phyloP scores from a whole-genome alignment of 1,140 invertebrate genomes.

The Zaprionus ornatus region DNA sequence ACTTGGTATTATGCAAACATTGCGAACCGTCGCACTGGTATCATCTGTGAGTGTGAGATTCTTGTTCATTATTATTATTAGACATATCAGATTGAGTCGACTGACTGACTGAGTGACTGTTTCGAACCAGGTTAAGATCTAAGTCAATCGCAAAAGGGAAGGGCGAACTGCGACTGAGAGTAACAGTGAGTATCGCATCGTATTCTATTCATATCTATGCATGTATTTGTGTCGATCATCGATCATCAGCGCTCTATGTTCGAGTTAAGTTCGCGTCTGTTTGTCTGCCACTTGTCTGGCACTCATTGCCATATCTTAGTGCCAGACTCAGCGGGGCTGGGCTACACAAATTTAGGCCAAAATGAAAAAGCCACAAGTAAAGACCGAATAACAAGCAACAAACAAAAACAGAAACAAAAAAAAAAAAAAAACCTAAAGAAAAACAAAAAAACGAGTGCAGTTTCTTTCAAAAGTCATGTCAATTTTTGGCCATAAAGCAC shows the following conservation, averaged over 20 bases:
- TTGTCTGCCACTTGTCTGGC: constrained; percentile 40
- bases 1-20: neutral
- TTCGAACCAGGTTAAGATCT: neutral
- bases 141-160: constrained; percentile 16
- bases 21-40: too few relatives aligned
- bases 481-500: constrained; percentile 49
- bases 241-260: constrained; percentile 5
- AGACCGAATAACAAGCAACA: constrained; percentile 11
- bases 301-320: constrained; percentile 4
- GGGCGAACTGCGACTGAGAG: neutral
- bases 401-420: constrained; percentile 1
- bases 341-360: constrained; percentile 46
- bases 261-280: constrained; percentile 9
- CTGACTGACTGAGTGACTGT: neutral
- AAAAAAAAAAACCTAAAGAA: neutral
- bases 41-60: neutral
- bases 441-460: constrained; percentile 36
- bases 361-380: constrained; percentile 10
- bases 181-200: neutral
- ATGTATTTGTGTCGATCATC: constrained; percentile 11
- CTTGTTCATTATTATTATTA: constrained; percentile 1
- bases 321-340: constrained; percentile 10
- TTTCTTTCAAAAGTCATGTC: constrained; percentile 59
- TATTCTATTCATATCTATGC: neutral
- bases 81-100: neutral